Base-by-base conservation (phyloP, 1,140 invertebrate species). In the Trichogramma pretiosum region DNA sequence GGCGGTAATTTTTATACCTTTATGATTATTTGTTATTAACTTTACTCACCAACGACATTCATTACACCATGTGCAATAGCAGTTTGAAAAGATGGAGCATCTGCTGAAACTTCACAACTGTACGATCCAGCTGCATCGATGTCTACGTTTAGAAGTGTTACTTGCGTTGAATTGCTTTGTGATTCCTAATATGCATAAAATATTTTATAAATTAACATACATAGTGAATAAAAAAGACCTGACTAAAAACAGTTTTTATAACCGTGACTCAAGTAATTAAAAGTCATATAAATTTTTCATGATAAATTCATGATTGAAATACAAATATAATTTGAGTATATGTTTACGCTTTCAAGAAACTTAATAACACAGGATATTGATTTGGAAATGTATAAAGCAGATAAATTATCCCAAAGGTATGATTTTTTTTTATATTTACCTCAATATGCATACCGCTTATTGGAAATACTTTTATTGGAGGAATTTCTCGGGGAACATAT, bases 1-100 rank as follows among this genome's bases (percentile, higher is more conserved):
- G n/a, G n/a, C n/a, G n/a, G n/a, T n/a, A n/a, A n/a, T n/a, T n/a
- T n/a, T n/a, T n/a, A n/a, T n/a, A n/a, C n/a, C n/a, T n/a, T n/a
- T n/a, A n/a, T n/a, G n/a, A n/a, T n/a, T n/a, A n/a, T n/a, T n/a
- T n/a, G 28, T 11, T 26, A 42, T 42, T 17, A 28, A 42, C 16
- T 42, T 33, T 32, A 67, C 78, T 82, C 68, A 87, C 85, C 84
- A 32, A 85, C 81, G 45, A 89, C 79, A 57, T 82, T 78, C 77
- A 87, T 81, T 52, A 77, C 72, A 36, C 79, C 78, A 47, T 77
- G 78, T 48, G 81, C 78, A 56, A 83, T 78, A 2, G 79, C 79
- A 0, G 88, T 91, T 64, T 86, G 81, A 65, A 92, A 92, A 33
- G 84, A 85, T 2, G 88, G 88, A 11, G 84, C 84, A 64, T 91